Evolutionary conservation across 2,113 vertebrate species (phyloP), one percentile per base, ranked within the genome.

Genomic region (Pedetes capensis): DNA sequence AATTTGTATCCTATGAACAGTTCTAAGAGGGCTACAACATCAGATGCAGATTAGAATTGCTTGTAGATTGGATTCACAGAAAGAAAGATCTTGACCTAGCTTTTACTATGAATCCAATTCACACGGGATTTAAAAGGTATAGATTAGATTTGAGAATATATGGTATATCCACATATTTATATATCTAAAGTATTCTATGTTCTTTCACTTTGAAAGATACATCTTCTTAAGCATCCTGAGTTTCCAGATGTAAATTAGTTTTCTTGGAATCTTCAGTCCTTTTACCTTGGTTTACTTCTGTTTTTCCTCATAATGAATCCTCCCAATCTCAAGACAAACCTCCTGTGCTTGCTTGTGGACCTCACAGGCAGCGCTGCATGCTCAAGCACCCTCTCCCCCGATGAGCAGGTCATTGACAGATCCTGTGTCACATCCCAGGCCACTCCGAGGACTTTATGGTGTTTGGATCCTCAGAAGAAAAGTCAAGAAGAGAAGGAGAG

Each of bases 271-370:
- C 63, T 69, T 59, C n/a, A 71, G 53, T 0, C 61, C 69, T 76
- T 47, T 22, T 78, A 29, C 5, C 8, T 29, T n/a, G 23, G 0
- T 7, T 4, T 53, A 13, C 0, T 29, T 9, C 34, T 47, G 3
- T 47, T 78, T 47, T 69, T 44, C 16, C 16, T 8, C 5, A 66
- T 13, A 49, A 2, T 59, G 20, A 2, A 11, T 75, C 23, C 25
- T 16, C 22, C 17, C 10, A 37, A 39, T 61, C 13, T 1, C 14
- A 53, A 51, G 51, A 71, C 4, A 2, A 34, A 5, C 3, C 23
- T 51, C 51, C 20, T 44, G 16, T 20, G 17, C 2, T 10, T 51
- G 12, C 8, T 82, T 18, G 34, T 29, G 12, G 18, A 39, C 37
- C 2, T 66, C 14, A 14, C 6, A 63, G 55, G 34, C 13, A 16